Conservation (phyloP, 2,797 vertebrate species). For the Dicrostonyx torquatus region DNA sequence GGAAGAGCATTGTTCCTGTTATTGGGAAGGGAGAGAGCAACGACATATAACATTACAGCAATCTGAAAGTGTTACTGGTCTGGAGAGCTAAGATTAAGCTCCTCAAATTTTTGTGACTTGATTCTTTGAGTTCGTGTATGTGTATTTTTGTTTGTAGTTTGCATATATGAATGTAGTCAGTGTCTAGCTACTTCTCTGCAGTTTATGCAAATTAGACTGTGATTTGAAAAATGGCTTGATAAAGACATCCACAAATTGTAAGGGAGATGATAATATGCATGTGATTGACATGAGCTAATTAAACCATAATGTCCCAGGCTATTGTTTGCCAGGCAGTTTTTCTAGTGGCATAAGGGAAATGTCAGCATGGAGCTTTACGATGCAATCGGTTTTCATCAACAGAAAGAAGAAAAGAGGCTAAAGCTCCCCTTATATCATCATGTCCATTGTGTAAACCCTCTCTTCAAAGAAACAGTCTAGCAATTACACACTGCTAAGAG, state of each 20-base stretch:
- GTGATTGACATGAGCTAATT: slow-evolving; percentile 64
- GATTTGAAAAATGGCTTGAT: slow-evolving; percentile 49
- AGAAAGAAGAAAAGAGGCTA: slow-evolving; percentile 3
- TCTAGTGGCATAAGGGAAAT: slow-evolving; percentile 47
- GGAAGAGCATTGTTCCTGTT: not conserved
- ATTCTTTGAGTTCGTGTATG: not conserved
- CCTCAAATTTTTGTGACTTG: not conserved
- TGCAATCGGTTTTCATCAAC: slow-evolving; percentile 33
- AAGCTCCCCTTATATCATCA: not conserved
- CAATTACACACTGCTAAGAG: slow-evolving; percentile 19
- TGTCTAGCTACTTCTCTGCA: slow-evolving; percentile 23
- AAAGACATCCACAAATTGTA: slow-evolving; percentile 43
- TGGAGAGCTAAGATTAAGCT: not conserved
- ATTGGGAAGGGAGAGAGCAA: not conserved
- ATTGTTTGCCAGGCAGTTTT: slow-evolving; percentile 51
- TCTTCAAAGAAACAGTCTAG: not conserved
- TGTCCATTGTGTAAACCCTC: not conserved
- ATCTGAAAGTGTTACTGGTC: not conserved
- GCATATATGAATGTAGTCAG: not conserved
- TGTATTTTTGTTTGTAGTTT: not conserved
- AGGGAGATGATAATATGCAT: slow-evolving; percentile 19
- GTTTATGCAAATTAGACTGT: slow-evolving; percentile 35
- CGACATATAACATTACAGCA: not conserved
- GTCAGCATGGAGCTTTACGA: not conserved
- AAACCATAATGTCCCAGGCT: slow-evolving; percentile 37